A percentile compares a stretch with the other conserved stretches of the same genome.
Conservation (phyloP, 2,888 invertebrate species). For the Amphipoea oculea region DNA sequence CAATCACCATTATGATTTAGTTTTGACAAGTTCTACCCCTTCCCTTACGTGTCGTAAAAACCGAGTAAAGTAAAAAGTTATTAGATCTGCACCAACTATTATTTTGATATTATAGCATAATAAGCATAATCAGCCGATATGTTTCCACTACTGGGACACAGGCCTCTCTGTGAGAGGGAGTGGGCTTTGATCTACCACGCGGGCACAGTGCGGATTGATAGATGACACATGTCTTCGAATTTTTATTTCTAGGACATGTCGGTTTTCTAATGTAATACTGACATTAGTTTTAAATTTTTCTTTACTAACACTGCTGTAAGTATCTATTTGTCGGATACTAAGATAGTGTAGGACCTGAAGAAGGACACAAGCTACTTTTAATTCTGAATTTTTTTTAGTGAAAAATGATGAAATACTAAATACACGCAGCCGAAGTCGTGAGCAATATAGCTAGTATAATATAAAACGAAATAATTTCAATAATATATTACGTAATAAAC, state of each 20-base stretch:
- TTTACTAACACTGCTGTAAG: background rate
- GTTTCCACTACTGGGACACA: background rate
- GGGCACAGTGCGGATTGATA: background rate
- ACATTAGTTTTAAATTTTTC: background rate
- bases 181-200: background rate
- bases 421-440: too few relatives aligned
- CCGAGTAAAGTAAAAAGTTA: background rate
- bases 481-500: background rate
- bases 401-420: too few relatives aligned
- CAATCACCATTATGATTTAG: slow-evolving; percentile 28
- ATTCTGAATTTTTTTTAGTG: too few relatives aligned
- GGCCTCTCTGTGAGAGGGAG: background rate
- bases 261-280: background rate
- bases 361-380: background rate
- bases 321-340: background rate
- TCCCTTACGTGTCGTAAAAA: background rate
- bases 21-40: background rate
- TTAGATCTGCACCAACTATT: background rate
- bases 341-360: background rate
- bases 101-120: background rate
- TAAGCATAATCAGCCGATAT: background rate
- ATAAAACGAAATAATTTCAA: background rate
- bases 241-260: background rate
- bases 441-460: background rate
- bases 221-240: background rate